A percentile compares a stretch with the other conserved stretches of the same genome.
These are phyloP conservation scores for Amblyteles armatorius DNA, from an alignment of 2,888 invertebrate genomes.

Conservation along the genomic window DNA sequence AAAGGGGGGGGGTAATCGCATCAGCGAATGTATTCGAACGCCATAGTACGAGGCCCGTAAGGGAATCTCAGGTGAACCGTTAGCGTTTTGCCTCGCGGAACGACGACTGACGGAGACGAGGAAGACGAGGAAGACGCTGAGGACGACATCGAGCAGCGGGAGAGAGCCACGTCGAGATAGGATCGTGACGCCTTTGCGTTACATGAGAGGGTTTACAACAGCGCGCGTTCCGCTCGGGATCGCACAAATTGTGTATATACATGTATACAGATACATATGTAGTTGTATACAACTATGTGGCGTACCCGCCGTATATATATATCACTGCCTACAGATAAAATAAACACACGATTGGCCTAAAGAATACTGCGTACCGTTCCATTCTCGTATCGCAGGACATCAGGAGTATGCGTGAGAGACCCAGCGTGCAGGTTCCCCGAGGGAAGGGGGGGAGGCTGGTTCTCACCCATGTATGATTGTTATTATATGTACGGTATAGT, in stretches of 20 bases:
- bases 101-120: conserved; percentile 39
- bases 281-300: neutral
- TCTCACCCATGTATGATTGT: neutral
- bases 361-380: conserved; percentile 28
- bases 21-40: conserved; percentile 45
- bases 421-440: conserved; percentile 12
- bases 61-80: conserved; percentile 66
- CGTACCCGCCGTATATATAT: neutral
- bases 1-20: conserved; percentile 5
- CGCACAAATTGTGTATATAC: conserved; percentile 13
- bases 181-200: conserved; percentile 47
- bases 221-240: conserved; percentile 61
- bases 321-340: conserved; percentile 4
- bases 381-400: neutral
- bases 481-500: neutral
- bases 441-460: neutral
- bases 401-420: neutral
- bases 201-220: conserved; percentile 45
- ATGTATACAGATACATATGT: neutral
- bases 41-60: conserved; percentile 38
- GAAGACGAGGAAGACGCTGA: conserved; percentile 39
- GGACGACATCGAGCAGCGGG: conserved; percentile 21
- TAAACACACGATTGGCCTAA: conserved; percentile 5
- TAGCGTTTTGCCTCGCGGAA: conserved; percentile 58
- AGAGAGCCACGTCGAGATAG: conserved; percentile 39